Evolutionary conservation across 2,797 vertebrate genomes (phyloP).

Genomic region (Australoheros facetus): DNA sequence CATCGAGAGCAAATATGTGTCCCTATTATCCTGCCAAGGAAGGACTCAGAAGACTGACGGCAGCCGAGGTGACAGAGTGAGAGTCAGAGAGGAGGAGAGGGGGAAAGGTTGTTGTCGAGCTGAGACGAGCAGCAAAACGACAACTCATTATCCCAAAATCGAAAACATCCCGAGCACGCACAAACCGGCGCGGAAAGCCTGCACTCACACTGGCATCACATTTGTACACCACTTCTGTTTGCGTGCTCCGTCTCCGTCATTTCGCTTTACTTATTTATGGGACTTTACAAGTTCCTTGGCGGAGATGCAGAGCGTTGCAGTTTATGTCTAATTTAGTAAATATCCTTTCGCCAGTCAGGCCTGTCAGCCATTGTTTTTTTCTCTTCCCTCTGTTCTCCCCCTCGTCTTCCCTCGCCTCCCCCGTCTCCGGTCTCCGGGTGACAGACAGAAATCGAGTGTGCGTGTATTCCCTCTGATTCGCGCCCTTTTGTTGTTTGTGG

Average conservation of each 20-base stretch:
- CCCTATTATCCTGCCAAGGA: slow-evolving; percentile 78
- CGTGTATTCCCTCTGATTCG: slow-evolving; percentile 63
- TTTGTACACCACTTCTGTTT: slow-evolving; percentile 74
- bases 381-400: slow-evolving; percentile 50
- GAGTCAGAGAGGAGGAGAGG: slow-evolving; percentile 54
- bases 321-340: slow-evolving; percentile 86
- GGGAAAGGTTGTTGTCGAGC: slow-evolving; percentile 67
- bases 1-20: slow-evolving; percentile 78
- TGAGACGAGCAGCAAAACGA: slow-evolving; percentile 62
- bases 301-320: slow-evolving; percentile 80
- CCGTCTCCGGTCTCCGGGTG: slow-evolving; percentile 51
- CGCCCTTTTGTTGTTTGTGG: slow-evolving; percentile 52
- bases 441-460: slow-evolving; percentile 57
- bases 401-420: slow-evolving; percentile 11
- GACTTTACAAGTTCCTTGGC: slow-evolving; percentile 79
- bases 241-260: slow-evolving; percentile 73
- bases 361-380: slow-evolving; percentile 79
- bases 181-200: slow-evolving; percentile 39
- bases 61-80: slow-evolving; percentile 69
- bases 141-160: slow-evolving; percentile 79
- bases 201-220: slow-evolving; percentile 45
- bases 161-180: slow-evolving; percentile 63
- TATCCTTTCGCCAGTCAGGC: slow-evolving; percentile 80
- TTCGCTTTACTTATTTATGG: slow-evolving; percentile 82
- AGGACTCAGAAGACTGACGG: slow-evolving; percentile 70